Conservation (phyloP, 2,888 invertebrate genomes). For the Trisateles emortualis region DNA sequence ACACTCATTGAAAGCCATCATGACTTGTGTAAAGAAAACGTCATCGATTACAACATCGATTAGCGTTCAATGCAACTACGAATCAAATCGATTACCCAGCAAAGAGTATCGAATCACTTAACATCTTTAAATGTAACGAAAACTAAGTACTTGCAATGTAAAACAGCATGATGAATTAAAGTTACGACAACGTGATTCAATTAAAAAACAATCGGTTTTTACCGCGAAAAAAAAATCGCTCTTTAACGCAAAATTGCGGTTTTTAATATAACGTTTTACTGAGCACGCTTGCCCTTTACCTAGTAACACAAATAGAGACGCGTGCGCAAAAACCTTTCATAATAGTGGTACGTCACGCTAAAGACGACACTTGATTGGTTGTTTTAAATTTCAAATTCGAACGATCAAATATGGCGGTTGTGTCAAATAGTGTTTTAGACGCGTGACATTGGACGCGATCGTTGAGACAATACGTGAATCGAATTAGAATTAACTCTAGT, state of each 20-base stretch:
- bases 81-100: conserved; percentile 46
- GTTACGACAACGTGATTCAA: conserved; percentile 25
- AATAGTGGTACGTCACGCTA: conserved; percentile 45
- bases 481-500: conserved; percentile 64
- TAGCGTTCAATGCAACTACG: conserved; percentile 33
- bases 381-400: conserved; percentile 52
- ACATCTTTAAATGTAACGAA: conserved; percentile 38
- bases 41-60: conserved; percentile 39
- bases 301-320: conserved; percentile 75
- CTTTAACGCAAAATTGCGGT: conserved; percentile 18
- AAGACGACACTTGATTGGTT: conserved; percentile 42
- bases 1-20: conserved; percentile 27
- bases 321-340: conserved; percentile 64
- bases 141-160: conserved; percentile 25
- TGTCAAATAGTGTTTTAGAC: conserved; percentile 62
- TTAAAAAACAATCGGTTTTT: conserved; percentile 13
- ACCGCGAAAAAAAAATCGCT: background rate
- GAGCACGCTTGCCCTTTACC: conserved; percentile 80
- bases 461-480: conserved; percentile 68
- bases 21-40: conserved; percentile 32
- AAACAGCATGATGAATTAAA: conserved; percentile 27
- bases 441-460: conserved; percentile 73
- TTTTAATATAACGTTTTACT: conserved; percentile 54
- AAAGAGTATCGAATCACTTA: conserved; percentile 43
- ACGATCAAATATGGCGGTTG: conserved; percentile 40